These are phyloP conservation scores for Paramisgurnus dabryanus DNA, from an alignment of 2,113 vertebrate genomes.

Conservation along the genomic window DNA sequence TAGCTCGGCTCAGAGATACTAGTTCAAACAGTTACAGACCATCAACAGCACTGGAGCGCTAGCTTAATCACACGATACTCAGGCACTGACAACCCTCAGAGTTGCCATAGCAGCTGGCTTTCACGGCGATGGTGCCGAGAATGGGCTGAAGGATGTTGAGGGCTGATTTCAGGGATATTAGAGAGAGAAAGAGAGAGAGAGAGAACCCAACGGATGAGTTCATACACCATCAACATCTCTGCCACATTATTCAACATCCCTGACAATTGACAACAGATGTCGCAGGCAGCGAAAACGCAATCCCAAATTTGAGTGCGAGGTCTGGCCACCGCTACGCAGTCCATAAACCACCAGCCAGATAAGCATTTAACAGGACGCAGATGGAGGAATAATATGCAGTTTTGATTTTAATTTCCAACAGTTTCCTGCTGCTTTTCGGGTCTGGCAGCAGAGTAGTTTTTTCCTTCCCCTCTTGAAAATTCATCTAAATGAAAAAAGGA, in stretches of 20 bases:
- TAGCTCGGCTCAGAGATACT: conserved; percentile 32
- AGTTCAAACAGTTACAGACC: conserved; percentile 38
- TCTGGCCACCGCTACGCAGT: conserved; percentile 58
- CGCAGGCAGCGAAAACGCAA: conserved; percentile 65
- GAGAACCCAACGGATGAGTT: conserved; percentile 26
- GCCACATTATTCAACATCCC: conserved; percentile 60
- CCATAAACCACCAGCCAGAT: conserved; percentile 61
- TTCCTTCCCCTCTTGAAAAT: conserved; percentile 37
- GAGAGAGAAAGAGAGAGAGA: conserved; percentile 2
- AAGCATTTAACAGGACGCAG: conserved; percentile 69
- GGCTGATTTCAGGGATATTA: conserved; percentile 17
- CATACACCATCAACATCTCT: conserved; percentile 52
- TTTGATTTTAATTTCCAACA: conserved; percentile 61
- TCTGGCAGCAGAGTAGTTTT: conserved; percentile 25
- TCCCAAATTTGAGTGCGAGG: conserved; percentile 65
- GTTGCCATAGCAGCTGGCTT: conserved; percentile 41
- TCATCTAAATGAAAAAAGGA: conserved; percentile 30
- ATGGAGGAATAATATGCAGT: conserved; percentile 68
- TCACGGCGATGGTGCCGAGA: not conserved
- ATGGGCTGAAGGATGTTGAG: conserved; percentile 3
- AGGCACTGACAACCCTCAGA: conserved; percentile 33
- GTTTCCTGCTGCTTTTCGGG: conserved; percentile 62
- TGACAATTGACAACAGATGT: conserved; percentile 76
- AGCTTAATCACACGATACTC: conserved; percentile 34
- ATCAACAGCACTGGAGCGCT: conserved; percentile 29